phyloP scores from a whole-genome alignment of 1,140 invertebrate genomes.

The Arion vulgaris region DNA sequence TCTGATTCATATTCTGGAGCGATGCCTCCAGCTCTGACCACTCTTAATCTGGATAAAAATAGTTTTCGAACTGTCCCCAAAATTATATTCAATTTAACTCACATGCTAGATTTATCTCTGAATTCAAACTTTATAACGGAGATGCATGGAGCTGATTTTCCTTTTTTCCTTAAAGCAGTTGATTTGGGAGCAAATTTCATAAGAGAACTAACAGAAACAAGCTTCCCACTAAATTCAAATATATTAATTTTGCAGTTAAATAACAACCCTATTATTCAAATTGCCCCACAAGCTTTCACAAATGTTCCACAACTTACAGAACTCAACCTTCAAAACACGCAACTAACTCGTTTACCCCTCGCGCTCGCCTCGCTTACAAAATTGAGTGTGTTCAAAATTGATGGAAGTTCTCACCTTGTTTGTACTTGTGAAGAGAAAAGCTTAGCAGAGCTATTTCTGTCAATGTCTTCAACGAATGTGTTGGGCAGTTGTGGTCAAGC shows the following conservation, averaged over 20 bases:
- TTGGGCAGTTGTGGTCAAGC: not conserved
- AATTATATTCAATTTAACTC: too few species aligned
- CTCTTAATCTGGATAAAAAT: too few species aligned
- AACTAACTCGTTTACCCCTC: not conserved
- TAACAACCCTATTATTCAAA: not conserved
- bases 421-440: not conserved
- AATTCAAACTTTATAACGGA: not conserved
- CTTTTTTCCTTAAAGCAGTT: not conserved
- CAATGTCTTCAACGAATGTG: not conserved
- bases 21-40: too few species aligned
- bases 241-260: not conserved
- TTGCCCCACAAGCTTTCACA: not conserved
- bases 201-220: not conserved
- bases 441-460: too few species aligned
- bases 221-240: not conserved
- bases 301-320: not conserved
- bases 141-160: not conserved
- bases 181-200: not conserved
- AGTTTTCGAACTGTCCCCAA: too few species aligned
- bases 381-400: not conserved
- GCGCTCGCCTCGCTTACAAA: not conserved
- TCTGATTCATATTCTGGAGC: too few species aligned
- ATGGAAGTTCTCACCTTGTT: not conserved
- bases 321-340: not conserved
- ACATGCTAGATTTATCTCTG: not conserved